A percentile compares a stretch with the other conserved stretches of the same genome.
Evolutionary conservation across 30 jellyfish, hydroid and myxozoan species (phyloP).

Genomic region (Phacellophora camtschatica): DNA sequence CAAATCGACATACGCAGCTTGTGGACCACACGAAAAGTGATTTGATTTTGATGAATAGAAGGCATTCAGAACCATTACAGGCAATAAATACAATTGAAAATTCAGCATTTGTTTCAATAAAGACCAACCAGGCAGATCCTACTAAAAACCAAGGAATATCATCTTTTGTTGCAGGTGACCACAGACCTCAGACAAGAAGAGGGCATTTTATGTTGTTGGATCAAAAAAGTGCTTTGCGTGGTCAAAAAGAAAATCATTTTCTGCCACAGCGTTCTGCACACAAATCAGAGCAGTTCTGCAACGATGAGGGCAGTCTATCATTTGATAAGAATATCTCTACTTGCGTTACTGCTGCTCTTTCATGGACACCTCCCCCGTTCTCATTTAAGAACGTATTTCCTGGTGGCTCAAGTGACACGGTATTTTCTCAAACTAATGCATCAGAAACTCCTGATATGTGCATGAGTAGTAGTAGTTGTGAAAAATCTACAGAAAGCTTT

Average conservation of each 20-base stretch:
- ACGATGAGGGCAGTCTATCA: no score
- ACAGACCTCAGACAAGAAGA: not conserved
- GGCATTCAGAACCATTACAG: not conserved
- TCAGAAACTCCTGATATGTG: not conserved
- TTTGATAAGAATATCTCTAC: no score
- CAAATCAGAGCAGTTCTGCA: no score
- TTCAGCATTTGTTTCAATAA: not conserved
- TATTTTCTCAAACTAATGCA: not conserved
- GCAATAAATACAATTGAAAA: not conserved
- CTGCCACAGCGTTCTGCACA: no score
- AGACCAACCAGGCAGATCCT: not conserved
- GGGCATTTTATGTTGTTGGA: not conserved
- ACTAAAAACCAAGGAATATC: not conserved
- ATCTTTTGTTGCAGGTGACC: not conserved
- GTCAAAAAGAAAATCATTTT: not conserved
- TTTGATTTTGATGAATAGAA: not conserved
- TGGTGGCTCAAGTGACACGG: not conserved
- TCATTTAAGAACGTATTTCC: not conserved
- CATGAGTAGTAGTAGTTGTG: not conserved
- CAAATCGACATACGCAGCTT: not conserved
- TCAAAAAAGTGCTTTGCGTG: slow-evolving; percentile 7
- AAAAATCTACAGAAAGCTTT: slow-evolving; percentile 28
- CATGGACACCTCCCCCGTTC: no score
- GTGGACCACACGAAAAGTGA: not conserved
- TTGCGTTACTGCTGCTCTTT: no score